Base-by-base conservation (phyloP, 2,113 vertebrate genomes). In the Epinephelus cyanopodus region DNA sequence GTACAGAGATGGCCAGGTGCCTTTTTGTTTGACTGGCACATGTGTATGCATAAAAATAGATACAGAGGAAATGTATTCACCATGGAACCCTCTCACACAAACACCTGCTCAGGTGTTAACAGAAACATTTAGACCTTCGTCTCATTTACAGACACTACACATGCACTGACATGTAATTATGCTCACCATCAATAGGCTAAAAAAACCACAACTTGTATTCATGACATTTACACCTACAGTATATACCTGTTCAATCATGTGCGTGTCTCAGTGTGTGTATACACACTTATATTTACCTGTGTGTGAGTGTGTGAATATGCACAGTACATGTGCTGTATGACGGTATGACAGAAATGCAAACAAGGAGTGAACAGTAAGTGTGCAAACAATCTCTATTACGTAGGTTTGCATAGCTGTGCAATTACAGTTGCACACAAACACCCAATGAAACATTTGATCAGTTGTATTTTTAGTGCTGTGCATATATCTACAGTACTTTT, bases 281-380 rank as follows among this genome's bases (percentile, higher is more conserved):
- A 45, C 12, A 3, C 9, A 11, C 42, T 45, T 45, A 8, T 12
- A 12, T 45, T 45, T 45, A 45, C 8, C 42, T 45, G 11, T 45
- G 42, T 12, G 2, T 45, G 2, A 3, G 11, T 45, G 11, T 45
- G 42, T 45, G 11, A 11, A 45, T 45, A 45, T 45, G 42, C 12
- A 45, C 45, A 39, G 15, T 21, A 65, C 54, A 68, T 50, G 50
- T 2, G 42, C 8, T 45, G 42, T 45, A 64, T 21, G 13, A 53
- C n/a, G 74, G 23, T 66, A 64, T 85, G 69, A 70, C 77, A 84
- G 23, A 62, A 77, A 70, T 50, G n/a, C 52, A 60, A 57, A 72
- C 53, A 45, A 15, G 25, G 7, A 45, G 54, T 74, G 52, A 10
- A 61, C 47, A 82, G 50, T 21, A 60, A 65, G 11, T 27, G 3